phyloP scores from a whole-genome alignment of 2,113 vertebrate genomes.

The Nanorana parkeri region DNA sequence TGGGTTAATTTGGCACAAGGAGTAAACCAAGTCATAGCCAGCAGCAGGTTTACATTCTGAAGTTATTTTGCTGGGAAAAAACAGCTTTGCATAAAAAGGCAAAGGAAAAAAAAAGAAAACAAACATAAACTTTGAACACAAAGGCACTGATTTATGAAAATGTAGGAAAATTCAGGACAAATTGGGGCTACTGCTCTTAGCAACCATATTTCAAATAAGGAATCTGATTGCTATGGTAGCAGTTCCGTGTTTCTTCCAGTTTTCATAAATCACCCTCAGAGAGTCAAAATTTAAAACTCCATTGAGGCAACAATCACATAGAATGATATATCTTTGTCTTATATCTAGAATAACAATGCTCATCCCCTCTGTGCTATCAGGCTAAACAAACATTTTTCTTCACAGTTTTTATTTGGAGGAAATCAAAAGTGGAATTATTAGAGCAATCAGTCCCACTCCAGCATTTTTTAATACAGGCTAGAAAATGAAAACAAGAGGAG shows the following conservation, averaged over 20 bases:
- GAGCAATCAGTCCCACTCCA: too few relatives aligned
- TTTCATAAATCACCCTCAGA: not conserved
- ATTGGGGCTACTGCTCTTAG: not conserved
- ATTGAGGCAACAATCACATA: not conserved
- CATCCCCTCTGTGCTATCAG: not conserved
- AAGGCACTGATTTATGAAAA: not conserved
- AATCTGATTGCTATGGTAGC: too few relatives aligned
- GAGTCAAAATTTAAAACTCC: not conserved
- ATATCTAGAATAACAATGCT: not conserved
- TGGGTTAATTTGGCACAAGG: conserved; percentile 47
- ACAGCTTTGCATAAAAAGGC: not conserved
- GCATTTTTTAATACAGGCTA: too few relatives aligned
- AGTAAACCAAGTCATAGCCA: conserved; percentile 26
- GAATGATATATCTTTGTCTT: not conserved
- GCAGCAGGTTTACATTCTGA: conserved; percentile 43
- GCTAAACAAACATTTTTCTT: not conserved
- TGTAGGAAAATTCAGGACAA: not conserved
- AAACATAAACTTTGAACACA: too few relatives aligned
- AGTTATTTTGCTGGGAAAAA: conserved; percentile 17
- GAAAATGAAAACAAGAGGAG: too few relatives aligned
- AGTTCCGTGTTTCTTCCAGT: not conserved
- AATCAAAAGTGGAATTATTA: too few relatives aligned
- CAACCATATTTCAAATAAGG: not conserved
- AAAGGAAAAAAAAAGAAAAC: not conserved
- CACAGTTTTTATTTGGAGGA: not conserved